These are phyloP conservation scores for Xestoiulus laeticollis DNA, from an alignment of 2,888 invertebrate genomes.

Conservation along the genomic window DNA sequence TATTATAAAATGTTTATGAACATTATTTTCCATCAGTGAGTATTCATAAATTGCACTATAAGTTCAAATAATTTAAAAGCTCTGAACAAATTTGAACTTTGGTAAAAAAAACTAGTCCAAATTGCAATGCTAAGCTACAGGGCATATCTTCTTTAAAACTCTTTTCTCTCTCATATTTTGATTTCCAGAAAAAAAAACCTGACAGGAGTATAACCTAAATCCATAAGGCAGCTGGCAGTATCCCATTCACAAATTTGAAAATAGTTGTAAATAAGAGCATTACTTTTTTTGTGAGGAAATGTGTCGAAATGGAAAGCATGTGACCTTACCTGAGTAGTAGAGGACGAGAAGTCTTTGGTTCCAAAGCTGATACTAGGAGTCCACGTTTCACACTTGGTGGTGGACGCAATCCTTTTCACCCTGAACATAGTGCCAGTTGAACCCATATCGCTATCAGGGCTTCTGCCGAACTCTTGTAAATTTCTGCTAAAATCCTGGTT, in stretches of 20 bases:
- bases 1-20: no score
- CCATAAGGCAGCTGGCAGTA: background rate
- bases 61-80: no score
- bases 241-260: background rate
- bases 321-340: constrained; percentile 17
- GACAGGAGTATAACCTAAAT: no score
- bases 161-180: no score
- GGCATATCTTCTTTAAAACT: no score
- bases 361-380: background rate
- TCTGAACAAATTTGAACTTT: no score
- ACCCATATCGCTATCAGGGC: constrained; percentile 4
- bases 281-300: no score
- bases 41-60: no score
- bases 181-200: no score
- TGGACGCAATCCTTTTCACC: constrained; percentile 29
- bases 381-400: constrained; percentile 25
- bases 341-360: background rate
- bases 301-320: background rate
- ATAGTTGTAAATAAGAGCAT: background rate
- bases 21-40: no score
- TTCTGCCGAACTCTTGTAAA: background rate
- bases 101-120: no score
- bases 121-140: no score
- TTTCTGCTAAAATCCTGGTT: background rate
- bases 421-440: constrained; percentile 49